A percentile compares a stretch with the other conserved stretches of the same genome.
Conservation (phyloP, 2,797 vertebrate species). For the Natrix natrix region DNA sequence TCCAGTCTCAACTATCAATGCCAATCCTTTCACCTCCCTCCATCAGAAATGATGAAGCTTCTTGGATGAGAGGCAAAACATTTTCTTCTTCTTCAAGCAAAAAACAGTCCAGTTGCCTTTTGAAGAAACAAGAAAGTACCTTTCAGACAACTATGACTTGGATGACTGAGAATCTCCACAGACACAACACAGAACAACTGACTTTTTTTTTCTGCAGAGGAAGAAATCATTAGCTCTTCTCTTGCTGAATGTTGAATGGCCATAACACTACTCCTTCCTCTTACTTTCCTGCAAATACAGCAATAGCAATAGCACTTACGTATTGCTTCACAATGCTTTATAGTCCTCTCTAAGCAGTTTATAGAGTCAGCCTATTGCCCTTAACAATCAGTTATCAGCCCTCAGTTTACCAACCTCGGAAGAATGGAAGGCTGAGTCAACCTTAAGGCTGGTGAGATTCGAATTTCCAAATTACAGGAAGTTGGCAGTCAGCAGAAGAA, state of each 20-base stretch:
- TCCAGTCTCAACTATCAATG: not conserved
- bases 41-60: not conserved
- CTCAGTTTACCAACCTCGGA: too few relatives aligned
- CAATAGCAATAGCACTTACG: too few relatives aligned
- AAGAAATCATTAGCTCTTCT: not conserved
- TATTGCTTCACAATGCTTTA: too few relatives aligned
- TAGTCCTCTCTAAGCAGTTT: too few relatives aligned
- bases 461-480: too few relatives aligned
- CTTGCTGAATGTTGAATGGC: not conserved
- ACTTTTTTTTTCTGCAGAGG: not conserved
- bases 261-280: not conserved
- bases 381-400: too few relatives aligned
- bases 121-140: not conserved
- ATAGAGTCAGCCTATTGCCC: too few relatives aligned
- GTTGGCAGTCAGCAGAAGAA: too few relatives aligned
- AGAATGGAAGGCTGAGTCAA: too few relatives aligned
- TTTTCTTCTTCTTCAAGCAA: not conserved
- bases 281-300: not conserved
- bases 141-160: not conserved
- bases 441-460: too few relatives aligned
- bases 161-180: not conserved
- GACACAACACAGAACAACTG: not conserved
- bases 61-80: not conserved
- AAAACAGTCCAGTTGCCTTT: not conserved
- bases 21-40: not conserved